Percentiles rank a stretch among this genome's conserved stretches.
phyloP scores from a whole-genome alignment of 2,888 invertebrate genomes.

The Dastarcus helophoroides region DNA sequence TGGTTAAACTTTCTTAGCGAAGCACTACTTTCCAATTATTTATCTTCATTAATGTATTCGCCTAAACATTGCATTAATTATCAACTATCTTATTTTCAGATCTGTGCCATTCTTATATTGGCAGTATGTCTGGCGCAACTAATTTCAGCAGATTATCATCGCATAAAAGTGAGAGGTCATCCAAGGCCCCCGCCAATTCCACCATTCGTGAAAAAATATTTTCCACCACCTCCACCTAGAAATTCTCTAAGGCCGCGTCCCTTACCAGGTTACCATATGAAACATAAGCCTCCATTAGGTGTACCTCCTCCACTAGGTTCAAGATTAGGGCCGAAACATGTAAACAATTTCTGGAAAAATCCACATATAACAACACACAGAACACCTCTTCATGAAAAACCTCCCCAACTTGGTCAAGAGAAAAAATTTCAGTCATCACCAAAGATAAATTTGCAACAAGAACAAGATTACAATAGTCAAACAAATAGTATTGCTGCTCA shows the following conservation, averaged over 20 bases:
- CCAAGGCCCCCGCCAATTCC: constrained; percentile 25
- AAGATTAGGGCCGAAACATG: constrained; percentile 17
- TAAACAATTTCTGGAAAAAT: constrained; percentile 24
- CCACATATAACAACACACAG: constrained; percentile 17
- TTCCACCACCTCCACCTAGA: constrained; percentile 5
- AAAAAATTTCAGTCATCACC: constrained; percentile 25
- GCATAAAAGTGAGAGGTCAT: constrained; percentile 29
- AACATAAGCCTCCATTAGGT: constrained; percentile 10
- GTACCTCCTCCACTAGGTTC: constrained; percentile 12
- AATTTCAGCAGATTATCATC: constrained; percentile 14
- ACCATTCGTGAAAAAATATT: constrained; percentile 25
- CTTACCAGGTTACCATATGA: constrained; percentile 7
- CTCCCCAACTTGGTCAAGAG: constrained; percentile 11
- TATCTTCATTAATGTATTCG: too few relatives aligned
- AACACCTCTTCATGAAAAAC: constrained; percentile 15
- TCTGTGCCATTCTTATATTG: constrained; percentile 6
- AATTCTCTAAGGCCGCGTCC: constrained; percentile 5
- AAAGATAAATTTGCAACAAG: constrained; percentile 20
- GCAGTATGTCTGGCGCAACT: constrained; percentile 8
- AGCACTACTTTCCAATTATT: too few relatives aligned
- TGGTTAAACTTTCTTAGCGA: too few relatives aligned
- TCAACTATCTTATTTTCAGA: constrained; percentile 10
- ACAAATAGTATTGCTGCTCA: constrained; percentile 30
- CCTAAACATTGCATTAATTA: too few relatives aligned
- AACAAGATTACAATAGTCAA: constrained; percentile 32